Evolutionary conservation across 2,888 invertebrate genomes (phyloP).

Genomic region (Dynastes tityus): DNA sequence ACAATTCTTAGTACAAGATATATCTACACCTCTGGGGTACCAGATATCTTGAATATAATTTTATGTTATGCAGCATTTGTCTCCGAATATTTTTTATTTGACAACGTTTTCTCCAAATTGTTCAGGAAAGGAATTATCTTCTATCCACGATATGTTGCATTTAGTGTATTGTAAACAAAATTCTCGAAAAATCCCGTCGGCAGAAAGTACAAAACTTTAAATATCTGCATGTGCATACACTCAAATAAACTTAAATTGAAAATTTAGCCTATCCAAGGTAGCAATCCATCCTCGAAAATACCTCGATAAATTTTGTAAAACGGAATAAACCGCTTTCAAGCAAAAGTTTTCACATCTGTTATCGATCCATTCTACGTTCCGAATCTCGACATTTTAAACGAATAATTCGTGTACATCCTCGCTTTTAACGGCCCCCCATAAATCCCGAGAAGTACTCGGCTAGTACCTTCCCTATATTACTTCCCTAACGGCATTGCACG

Average conservation of each 20-base stretch:
- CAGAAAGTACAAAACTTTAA: not conserved
- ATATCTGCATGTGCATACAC: not conserved
- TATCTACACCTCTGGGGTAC: too few species aligned
- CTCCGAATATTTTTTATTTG: too few species aligned
- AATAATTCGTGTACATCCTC: conserved; percentile 35
- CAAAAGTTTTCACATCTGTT: conserved; percentile 8
- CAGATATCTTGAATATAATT: too few species aligned
- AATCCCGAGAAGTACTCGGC: conserved; percentile 5
- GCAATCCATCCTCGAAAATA: not conserved
- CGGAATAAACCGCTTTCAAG: not conserved
- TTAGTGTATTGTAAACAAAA: too few species aligned
- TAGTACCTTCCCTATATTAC: not conserved
- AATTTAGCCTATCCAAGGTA: not conserved
- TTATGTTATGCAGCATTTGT: too few species aligned
- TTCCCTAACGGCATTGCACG: conserved; percentile 22
- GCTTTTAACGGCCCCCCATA: conserved; percentile 39
- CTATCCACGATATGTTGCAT: too few species aligned
- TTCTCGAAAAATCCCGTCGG: not conserved
- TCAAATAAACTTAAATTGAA: not conserved
- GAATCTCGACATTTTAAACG: conserved; percentile 3
- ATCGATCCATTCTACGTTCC: conserved; percentile 5
- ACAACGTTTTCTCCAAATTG: too few species aligned
- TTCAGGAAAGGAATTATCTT: too few species aligned
- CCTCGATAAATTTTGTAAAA: not conserved
- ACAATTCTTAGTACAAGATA: too few species aligned